Base-by-base conservation (phyloP, 1,140 invertebrate genomes). In the Aphis craccivora region DNA sequence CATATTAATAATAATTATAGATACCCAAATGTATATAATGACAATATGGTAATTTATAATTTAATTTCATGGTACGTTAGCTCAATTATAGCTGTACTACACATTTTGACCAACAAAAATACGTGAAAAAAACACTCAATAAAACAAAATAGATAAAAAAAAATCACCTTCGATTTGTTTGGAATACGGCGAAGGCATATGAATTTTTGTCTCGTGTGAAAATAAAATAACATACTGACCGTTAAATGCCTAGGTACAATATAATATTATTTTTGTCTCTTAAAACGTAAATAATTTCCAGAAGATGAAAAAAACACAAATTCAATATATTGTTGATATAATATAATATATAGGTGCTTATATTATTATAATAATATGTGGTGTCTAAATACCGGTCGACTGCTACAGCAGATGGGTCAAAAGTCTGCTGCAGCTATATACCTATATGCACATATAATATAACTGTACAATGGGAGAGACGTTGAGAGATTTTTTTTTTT, bases 391-490 rank as follows among this genome's bases (percentile, higher is more conserved):
- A 84, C 81, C 81, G 37, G 37, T 84, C 37, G 81, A 84, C 81
- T 25, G 35, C 81, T 9, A 8, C 22, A 40, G 60, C 37, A 84
- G 81, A 84, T 84, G 35, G 81, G 81, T 84, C 81, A 84, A 84
- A 84, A 84, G 86, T 88, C 86, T 88, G 86, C 43, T 88, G 86
- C 43, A n/a, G 43, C 11, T 35, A 48, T 67, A 60, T 60, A 67
- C 60, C 55, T 60, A 67, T 67, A 67, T 67, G 60, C 30, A 67
- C 30, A 67, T 60, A 60, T 55, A 55, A 30, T 60, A 60, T 88
- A 48, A 88, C 86, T 88, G 48, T 88, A 88, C 86, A 88, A 88
- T 88, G 45, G 86, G 43, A 84, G 81, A 40, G 81, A 84, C 81
- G 81, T 84, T 23, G 20, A 84, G 81, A 40, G 48, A 51, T 40